A percentile compares a stretch with the other conserved stretches of the same genome.
phyloP scores from a whole-genome alignment of 64 coral and sea anemone genomes.

The Acropora tenuis region DNA sequence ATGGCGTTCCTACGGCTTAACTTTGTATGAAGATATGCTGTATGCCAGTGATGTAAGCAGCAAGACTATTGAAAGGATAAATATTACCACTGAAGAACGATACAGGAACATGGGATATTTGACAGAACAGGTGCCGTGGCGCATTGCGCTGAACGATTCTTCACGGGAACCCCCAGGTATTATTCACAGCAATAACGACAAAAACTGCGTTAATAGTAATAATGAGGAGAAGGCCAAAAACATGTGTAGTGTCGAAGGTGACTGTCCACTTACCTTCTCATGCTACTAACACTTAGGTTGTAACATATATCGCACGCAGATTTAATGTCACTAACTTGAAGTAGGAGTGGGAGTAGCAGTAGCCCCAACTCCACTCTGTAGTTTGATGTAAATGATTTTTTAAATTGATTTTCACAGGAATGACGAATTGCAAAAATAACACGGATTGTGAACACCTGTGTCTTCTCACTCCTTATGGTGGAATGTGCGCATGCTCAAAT shows the following conservation, averaged over 20 bases:
- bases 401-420: constrained; percentile 1
- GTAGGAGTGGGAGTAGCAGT: too few species aligned
- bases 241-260: too few species aligned
- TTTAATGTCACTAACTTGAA: too few species aligned
- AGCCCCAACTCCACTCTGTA: too few species aligned
- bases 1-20: constrained; percentile 18
- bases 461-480: constrained; percentile 10
- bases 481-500: constrained; percentile 40
- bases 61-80: constrained; percentile 30
- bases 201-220: not conserved
- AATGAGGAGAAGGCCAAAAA: too few species aligned
- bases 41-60: constrained; percentile 26
- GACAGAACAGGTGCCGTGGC: not conserved
- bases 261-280: too few species aligned
- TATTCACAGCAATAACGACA: not conserved
- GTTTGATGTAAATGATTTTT: not conserved
- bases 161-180: constrained; percentile 50
- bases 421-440: constrained; percentile 6
- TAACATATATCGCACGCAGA: too few species aligned
- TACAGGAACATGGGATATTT: constrained; percentile 14
- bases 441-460: constrained; percentile 40
- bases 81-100: constrained; percentile 6
- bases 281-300: too few species aligned
- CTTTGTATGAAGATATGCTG: constrained; percentile 25
- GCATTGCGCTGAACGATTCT: constrained; percentile 25